phyloP scores from a whole-genome alignment of 2,113 vertebrate species.

The Prionailurus bengalensis region DNA sequence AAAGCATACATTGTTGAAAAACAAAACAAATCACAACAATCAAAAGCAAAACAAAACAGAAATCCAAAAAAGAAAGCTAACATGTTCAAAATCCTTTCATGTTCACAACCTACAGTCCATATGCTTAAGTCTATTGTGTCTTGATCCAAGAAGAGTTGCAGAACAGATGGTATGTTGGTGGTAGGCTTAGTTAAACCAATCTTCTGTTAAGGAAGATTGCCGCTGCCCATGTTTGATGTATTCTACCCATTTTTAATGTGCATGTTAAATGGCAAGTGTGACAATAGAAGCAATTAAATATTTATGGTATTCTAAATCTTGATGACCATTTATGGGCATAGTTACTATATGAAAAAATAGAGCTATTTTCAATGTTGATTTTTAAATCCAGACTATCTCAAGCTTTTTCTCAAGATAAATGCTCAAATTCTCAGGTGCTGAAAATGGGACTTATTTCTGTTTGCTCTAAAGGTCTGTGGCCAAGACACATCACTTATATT shows the following conservation, averaged over 20 bases:
- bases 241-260: constrained; percentile 50
- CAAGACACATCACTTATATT: neutral
- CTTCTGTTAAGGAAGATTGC: constrained; percentile 49
- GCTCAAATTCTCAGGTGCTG: neutral
- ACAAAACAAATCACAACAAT: constrained; percentile 74
- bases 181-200: constrained; percentile 56
- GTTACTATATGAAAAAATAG: neutral
- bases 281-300: constrained; percentile 62
- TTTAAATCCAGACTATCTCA: neutral
- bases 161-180: constrained; percentile 73
- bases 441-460: neutral
- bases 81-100: constrained; percentile 52
- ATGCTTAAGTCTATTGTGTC: constrained; percentile 69
- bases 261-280: constrained; percentile 14
- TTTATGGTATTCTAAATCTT: constrained; percentile 15
- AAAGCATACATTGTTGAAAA: constrained; percentile 71
- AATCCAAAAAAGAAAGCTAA: constrained; percentile 50
- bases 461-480: no score
- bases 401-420: neutral
- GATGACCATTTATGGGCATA: neutral
- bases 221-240: constrained; percentile 38
- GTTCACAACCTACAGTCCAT: constrained; percentile 68
- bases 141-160: constrained; percentile 68
- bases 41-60: constrained; percentile 75
- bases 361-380: neutral